A percentile compares a stretch with the other conserved stretches of the same genome.
Conservation (phyloP, 2,888 invertebrate genomes). For the Fragum sueziense region DNA sequence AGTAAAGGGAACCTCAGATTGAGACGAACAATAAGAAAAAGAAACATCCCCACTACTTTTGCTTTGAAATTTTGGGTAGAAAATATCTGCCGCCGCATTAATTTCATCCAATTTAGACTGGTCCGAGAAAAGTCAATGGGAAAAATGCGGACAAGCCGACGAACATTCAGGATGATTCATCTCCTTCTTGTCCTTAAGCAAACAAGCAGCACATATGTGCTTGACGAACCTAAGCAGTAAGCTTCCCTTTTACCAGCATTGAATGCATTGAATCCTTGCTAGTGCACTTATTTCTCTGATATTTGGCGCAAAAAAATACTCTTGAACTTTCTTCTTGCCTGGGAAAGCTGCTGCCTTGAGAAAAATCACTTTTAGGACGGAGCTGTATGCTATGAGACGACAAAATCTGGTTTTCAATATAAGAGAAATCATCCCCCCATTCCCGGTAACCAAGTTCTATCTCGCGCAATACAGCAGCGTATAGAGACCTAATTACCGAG, state of each 20-base stretch:
- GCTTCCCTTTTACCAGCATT: background rate
- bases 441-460: background rate
- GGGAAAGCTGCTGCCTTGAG: background rate
- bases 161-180: background rate
- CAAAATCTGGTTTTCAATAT: constrained; percentile 5
- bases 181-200: background rate
- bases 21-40: no score
- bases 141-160: background rate
- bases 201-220: background rate
- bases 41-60: no score
- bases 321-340: background rate
- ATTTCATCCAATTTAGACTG: no score
- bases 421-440: constrained; percentile 2
- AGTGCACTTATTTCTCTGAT: background rate
- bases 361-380: background rate
- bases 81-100: no score
- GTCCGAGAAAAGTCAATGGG: background rate
- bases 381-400: background rate
- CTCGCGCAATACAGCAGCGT: no score
- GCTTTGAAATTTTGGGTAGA: no score
- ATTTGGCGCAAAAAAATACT: background rate
- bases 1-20: no score
- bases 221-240: background rate
- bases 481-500: background rate
- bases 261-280: background rate